These are phyloP conservation scores for Aproaerema taeniolella DNA, from an alignment of 2,888 invertebrate species.

Conservation along the genomic window DNA sequence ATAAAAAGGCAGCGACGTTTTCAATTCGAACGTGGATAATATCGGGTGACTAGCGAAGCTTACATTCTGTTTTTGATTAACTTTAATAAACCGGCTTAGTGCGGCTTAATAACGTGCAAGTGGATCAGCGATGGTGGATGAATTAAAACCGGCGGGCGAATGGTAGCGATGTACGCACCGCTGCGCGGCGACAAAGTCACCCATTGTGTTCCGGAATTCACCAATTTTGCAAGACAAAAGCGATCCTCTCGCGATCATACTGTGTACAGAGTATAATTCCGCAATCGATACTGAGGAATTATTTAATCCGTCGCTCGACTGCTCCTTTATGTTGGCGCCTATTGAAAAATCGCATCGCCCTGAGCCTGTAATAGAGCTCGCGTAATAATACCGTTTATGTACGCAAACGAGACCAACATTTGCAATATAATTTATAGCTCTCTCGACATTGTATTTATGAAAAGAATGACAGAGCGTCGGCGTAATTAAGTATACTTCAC, in stretches of 20 bases:
- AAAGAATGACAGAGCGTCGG: constrained; percentile 11
- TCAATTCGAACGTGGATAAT: constrained; percentile 18
- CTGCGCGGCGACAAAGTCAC: constrained; percentile 41
- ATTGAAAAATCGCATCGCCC: constrained; percentile 15
- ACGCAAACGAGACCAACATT: constrained; percentile 7
- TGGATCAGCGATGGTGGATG: constrained; percentile 24
- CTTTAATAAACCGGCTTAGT: constrained; percentile 33
- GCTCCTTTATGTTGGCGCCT: constrained; percentile 13
- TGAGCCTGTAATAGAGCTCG: constrained; percentile 6
- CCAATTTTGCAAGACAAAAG: constrained; percentile 52
- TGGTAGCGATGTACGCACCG: constrained; percentile 31
- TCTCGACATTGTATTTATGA: constrained; percentile 5
- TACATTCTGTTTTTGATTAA: constrained; percentile 32
- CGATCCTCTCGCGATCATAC: constrained; percentile 33
- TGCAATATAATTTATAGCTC: constrained; percentile 13
- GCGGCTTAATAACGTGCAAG: constrained; percentile 31
- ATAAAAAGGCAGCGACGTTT: constrained; percentile 21
- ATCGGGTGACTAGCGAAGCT: constrained; percentile 14
- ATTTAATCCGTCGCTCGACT: constrained; percentile 30
- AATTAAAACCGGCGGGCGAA: constrained; percentile 21
- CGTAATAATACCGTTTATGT: constrained; percentile 8
- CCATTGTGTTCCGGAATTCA: constrained; percentile 42
- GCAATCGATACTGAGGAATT: constrained; percentile 40
- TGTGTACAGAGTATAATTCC: constrained; percentile 35
- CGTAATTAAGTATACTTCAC: constrained; percentile 19